Evolutionary conservation across 1,140 invertebrate species (phyloP).

Genomic region (Pseudomyrmex sp.): DNA sequence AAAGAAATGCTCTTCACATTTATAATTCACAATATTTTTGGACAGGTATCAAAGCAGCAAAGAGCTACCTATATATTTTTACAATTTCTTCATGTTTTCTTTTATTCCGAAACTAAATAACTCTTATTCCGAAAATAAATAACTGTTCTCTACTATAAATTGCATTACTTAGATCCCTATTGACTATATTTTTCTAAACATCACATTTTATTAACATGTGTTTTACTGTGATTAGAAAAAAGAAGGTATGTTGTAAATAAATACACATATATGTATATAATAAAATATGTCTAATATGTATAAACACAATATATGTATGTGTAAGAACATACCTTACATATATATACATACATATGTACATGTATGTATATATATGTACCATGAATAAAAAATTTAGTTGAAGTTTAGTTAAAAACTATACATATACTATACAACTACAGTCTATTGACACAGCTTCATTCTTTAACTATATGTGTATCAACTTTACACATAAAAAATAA

Average conservation of each 20-base stretch:
- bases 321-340: slow-evolving; percentile 33
- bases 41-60: neutral
- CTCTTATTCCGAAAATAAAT: slow-evolving; percentile 26
- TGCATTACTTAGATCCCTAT: slow-evolving; percentile 1
- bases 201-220: slow-evolving; percentile 47
- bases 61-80: neutral
- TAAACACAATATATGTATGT: slow-evolving; percentile 31
- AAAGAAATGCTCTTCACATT: neutral
- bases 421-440: slow-evolving; percentile 24
- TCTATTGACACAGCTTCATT: slow-evolving; percentile 39
- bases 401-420: slow-evolving; percentile 35
- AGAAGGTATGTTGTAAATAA: slow-evolving; percentile 32
- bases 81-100: slow-evolving; percentile 22
- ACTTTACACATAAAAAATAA: slow-evolving; percentile 49
- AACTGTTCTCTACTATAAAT: slow-evolving; percentile 36
- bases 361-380: neutral
- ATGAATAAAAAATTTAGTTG: neutral
- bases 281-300: slow-evolving; percentile 20
- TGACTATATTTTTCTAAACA: slow-evolving; percentile 35
- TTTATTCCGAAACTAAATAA: too few relatives aligned
- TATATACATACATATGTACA: slow-evolving; percentile 15
- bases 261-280: slow-evolving; percentile 26
- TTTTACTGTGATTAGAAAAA: slow-evolving; percentile 36
- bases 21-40: slow-evolving; percentile 11
- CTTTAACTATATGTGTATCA: slow-evolving; percentile 42